These are phyloP conservation scores for Pseudomyrmex dendroicus DNA, from an alignment of 1,140 invertebrate genomes.

Conservation along the genomic window DNA sequence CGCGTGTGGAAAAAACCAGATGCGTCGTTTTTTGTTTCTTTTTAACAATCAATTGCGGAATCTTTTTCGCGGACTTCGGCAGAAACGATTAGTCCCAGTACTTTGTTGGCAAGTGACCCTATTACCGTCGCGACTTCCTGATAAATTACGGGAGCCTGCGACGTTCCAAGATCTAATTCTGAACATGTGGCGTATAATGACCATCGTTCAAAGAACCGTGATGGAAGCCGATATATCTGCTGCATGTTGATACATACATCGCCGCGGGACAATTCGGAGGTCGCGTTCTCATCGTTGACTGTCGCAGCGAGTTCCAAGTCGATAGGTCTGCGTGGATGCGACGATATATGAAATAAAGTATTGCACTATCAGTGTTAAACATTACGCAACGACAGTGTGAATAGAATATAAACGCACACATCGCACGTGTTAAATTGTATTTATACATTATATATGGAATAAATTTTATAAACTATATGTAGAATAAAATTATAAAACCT, in stretches of 20 bases:
- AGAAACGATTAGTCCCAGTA: constrained; percentile 34
- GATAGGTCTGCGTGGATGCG: constrained; percentile 16
- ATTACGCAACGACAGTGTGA: too few relatives aligned
- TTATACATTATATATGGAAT: too few relatives aligned
- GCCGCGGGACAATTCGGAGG: constrained; percentile 51
- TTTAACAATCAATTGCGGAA: constrained; percentile 44
- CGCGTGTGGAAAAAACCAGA: neutral
- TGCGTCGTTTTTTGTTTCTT: constrained; percentile 5
- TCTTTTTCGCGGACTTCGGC: neutral
- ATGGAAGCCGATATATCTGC: constrained; percentile 56
- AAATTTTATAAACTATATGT: too few relatives aligned
- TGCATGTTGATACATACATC: constrained; percentile 55
- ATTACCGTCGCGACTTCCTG: constrained; percentile 45
- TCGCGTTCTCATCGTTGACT: constrained; percentile 48
- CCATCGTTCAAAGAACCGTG: constrained; percentile 53
- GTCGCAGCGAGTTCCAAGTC: constrained; percentile 31
- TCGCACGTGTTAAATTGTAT: too few relatives aligned
- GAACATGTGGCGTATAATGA: constrained; percentile 58
- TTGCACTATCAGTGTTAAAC: too few relatives aligned
- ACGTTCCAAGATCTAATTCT: constrained; percentile 58
- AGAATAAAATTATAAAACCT: too few relatives aligned
- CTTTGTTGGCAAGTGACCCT: constrained; percentile 55
- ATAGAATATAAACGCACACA: too few relatives aligned
- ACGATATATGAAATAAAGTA: neutral
- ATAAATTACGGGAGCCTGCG: constrained; percentile 47